phyloP scores from a whole-genome alignment of 2,797 vertebrate genomes.

The Pygocentrus nattereri region DNA sequence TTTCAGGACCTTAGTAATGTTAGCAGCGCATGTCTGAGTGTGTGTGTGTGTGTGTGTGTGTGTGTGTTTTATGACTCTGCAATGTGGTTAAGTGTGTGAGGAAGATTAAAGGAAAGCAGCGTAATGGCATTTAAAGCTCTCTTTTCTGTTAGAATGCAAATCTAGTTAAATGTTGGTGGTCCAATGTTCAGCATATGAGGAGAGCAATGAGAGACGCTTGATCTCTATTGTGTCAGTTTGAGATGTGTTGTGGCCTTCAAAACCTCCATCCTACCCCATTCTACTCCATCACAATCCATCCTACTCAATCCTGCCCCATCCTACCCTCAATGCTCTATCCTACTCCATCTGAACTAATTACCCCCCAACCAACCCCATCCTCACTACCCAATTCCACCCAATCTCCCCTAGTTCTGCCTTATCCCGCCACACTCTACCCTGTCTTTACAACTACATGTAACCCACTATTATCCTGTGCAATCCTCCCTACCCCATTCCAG shows the following conservation, averaged over 20 bases:
- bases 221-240: slow-evolving; percentile 35
- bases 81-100: slow-evolving; percentile 52
- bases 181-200: slow-evolving; percentile 41
- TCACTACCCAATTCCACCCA: background rate
- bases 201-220: slow-evolving; percentile 20
- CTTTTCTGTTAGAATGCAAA: slow-evolving; percentile 46
- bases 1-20: slow-evolving; percentile 20
- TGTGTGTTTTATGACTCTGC: slow-evolving; percentile 33
- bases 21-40: background rate
- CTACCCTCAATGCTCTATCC: background rate
- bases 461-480: background rate
- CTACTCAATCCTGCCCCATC: too few relatives aligned
- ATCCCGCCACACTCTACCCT: background rate
- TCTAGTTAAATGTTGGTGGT: slow-evolving; percentile 60
- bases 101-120: slow-evolving; percentile 60
- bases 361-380: background rate
- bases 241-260: slow-evolving; percentile 17
- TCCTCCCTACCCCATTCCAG: too few relatives aligned
- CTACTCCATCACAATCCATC: background rate
- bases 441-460: background rate
- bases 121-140: slow-evolving; percentile 45
- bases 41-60: slow-evolving; percentile 14
- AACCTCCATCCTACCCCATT: background rate
- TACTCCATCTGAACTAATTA: background rate
- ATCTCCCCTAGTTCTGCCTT: background rate